A percentile compares a stretch with the other conserved stretches of the same genome.
These are phyloP conservation scores for Buteo buteo DNA, from an alignment of 2,113 vertebrate species.

Conservation along the genomic window DNA sequence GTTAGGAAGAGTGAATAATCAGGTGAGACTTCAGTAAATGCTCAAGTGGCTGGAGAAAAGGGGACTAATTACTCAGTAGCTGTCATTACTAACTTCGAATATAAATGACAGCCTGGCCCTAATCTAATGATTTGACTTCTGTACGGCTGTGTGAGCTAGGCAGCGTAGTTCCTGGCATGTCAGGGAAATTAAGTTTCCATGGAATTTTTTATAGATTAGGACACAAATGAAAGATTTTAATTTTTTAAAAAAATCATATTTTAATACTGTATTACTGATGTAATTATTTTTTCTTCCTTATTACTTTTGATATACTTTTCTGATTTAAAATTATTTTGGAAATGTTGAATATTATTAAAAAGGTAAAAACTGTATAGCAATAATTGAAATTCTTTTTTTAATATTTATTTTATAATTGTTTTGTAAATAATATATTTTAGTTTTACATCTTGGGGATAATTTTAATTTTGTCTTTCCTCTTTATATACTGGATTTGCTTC, in stretches of 20 bases:
- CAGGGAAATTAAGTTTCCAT: not conserved
- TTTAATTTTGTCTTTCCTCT: not conserved
- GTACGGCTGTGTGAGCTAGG: not conserved
- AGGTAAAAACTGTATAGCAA: not conserved
- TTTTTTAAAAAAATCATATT: not conserved
- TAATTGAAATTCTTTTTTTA: not conserved
- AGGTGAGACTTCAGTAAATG: not conserved
- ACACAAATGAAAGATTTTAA: not conserved
- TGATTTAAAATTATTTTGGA: not conserved
- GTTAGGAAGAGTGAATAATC: not conserved
- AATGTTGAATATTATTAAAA: not conserved
- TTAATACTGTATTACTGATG: not conserved
- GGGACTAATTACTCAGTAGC: not conserved
- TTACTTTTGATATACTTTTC: not conserved
- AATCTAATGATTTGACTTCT: not conserved
- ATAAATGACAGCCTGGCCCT: not conserved
- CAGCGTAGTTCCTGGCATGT: not conserved
- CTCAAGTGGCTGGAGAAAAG: not conserved
- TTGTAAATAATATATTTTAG: not conserved
- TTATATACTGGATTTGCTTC: not conserved
- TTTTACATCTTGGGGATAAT: not conserved
- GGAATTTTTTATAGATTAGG: not conserved
- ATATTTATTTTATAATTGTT: not conserved
- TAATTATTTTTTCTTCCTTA: not conserved
- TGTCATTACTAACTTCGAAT: not conserved